phyloP scores from a whole-genome alignment of 2,797 vertebrate species.

The Karalla daura region DNA sequence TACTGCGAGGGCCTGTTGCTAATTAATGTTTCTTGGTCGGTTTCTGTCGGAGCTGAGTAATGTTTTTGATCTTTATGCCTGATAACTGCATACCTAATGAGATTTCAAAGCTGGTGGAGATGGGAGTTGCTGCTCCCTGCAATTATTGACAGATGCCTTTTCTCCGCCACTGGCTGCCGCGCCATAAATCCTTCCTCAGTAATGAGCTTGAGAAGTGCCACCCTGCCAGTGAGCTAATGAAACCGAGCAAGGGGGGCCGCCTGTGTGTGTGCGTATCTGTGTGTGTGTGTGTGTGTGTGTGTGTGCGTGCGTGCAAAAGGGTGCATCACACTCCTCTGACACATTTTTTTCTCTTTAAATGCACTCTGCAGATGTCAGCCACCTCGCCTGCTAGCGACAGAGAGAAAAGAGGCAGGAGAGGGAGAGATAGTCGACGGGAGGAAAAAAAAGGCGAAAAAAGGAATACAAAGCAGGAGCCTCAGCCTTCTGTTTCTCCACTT shows the following conservation, averaged over 20 bases:
- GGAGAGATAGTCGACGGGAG: conserved; percentile 59
- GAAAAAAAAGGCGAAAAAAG: conserved; percentile 7
- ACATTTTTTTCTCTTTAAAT: conserved; percentile 99
- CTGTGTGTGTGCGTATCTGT: conserved; percentile 17
- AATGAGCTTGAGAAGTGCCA: conserved; percentile 99
- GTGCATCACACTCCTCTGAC: conserved; percentile 93
- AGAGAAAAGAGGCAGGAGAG: conserved; percentile 73
- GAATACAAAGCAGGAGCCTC: conserved; percentile 50
- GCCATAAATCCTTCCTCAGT: conserved; percentile 99
- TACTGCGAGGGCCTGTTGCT: conserved; percentile 98
- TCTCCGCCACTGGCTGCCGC: conserved; percentile 99
- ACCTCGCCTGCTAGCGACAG: conserved; percentile 86
- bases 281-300: conserved; percentile 49
- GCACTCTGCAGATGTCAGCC: conserved; percentile 99
- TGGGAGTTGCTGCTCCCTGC: conserved; percentile 99
- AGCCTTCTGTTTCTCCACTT: conserved; percentile 57
- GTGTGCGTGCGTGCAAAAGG: conserved; percentile 62
- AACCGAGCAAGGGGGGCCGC: conserved; percentile 87
- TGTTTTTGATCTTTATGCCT: conserved; percentile 99
- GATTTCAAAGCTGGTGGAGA: conserved; percentile 98
- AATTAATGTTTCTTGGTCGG: conserved; percentile 99
- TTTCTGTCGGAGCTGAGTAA: conserved; percentile 99
- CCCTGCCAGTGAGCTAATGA: conserved; percentile 99
- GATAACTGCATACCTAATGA: conserved; percentile 99
- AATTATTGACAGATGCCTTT: conserved; percentile 99